Percentiles rank a stretch among this genome's conserved stretches.
These are phyloP conservation scores for Calycopis cecrops DNA, from an alignment of 1,140 invertebrate genomes.

Conservation along the genomic window DNA sequence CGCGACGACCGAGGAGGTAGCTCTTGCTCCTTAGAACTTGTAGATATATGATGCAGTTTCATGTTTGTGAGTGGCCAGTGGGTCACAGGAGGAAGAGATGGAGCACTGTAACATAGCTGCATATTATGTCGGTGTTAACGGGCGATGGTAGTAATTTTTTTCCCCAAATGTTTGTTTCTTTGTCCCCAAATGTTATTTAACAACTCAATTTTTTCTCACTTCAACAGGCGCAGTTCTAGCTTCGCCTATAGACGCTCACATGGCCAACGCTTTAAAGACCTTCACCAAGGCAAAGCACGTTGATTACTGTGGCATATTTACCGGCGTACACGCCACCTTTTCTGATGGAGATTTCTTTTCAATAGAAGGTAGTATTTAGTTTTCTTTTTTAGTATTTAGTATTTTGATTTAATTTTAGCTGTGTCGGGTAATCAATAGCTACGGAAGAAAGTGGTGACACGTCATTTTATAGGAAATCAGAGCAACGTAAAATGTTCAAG, in stretches of 20 bases:
- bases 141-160: too few relatives aligned
- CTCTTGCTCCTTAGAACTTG: too few relatives aligned
- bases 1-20: too few relatives aligned
- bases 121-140: too few relatives aligned
- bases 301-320: slow-evolving; percentile 8
- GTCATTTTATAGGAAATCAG: too few relatives aligned
- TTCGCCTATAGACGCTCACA: neutral
- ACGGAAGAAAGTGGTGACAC: neutral
- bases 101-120: too few relatives aligned
- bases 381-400: neutral
- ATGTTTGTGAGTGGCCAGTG: too few relatives aligned
- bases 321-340: slow-evolving; percentile 15
- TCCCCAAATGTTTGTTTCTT: too few relatives aligned
- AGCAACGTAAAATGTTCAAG: too few relatives aligned
- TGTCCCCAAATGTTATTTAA: too few relatives aligned
- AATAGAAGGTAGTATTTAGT: slow-evolving; percentile 13
- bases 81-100: too few relatives aligned
- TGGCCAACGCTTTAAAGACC: slow-evolving; percentile 1
- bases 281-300: neutral
- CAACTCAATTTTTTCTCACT: neutral
- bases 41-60: too few relatives aligned
- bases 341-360: slow-evolving; percentile 19
- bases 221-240: slow-evolving; percentile 10
- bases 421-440: neutral
- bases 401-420: neutral